Base-by-base conservation (phyloP, 2,797 vertebrate genomes). In the Anguilla anguilla region DNA sequence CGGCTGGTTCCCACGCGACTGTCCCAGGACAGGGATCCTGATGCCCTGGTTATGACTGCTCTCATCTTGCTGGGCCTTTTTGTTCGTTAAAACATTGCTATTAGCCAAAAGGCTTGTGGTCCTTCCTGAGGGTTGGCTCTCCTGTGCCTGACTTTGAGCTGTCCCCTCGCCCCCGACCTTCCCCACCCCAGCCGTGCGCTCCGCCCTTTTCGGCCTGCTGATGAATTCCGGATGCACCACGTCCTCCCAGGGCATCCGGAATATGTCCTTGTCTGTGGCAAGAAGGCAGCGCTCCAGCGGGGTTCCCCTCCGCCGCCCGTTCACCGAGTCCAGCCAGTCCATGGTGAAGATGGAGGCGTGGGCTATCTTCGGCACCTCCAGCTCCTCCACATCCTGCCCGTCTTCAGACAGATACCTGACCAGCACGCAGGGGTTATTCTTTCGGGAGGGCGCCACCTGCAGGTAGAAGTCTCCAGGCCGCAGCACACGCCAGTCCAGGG, bases 221-320 rank as follows among this genome's bases (percentile, higher is more conserved):
- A 96, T 92, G 91, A 97, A 96, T 53, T 97, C 96, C 6, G 97
- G 97, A 86, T 95, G 95, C 87, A 98, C 96, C 46, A 97, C 94
- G 90, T 96, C 95, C 91, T 96, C 96, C 97, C 97, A 97, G 1
- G 97, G 96, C 22, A 98, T 93, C 86, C 97, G 93, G 92, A 96
- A 97, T 87, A 97, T 93, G n/a, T 96, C 95, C 19, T 93, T 94
- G 13, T 96, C 94, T 13, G 96, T 92, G 0, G 95, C 92, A 43
- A 97, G 94, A 61, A 98, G 94, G 91, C 96, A 97, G 90, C 95
- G 95, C 92, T 96, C 92, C 93, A 97, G 94, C 84, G 91, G 87
- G 74, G 91, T 87, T 91, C 91, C 95, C 90, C 94, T 91, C 88
- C 96, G 92, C 85, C 96, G 95, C 89, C 92, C 92, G 93, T 97